Conservation (phyloP, 2,113 vertebrate genomes). For the Nothoprocta perdicaria region DNA sequence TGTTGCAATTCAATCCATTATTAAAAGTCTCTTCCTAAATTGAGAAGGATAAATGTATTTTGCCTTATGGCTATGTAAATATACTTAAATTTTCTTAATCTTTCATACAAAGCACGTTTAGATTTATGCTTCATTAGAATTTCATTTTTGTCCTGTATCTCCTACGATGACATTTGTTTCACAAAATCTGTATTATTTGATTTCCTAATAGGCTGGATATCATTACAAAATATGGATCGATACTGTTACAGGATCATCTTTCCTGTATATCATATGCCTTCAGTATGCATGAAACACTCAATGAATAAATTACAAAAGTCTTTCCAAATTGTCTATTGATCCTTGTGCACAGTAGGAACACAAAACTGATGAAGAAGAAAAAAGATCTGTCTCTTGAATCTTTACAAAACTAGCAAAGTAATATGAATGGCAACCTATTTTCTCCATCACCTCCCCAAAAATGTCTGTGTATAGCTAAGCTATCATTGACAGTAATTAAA, state of each 20-base stretch:
- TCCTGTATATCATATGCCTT: constrained; percentile 33
- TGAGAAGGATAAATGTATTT: constrained; percentile 19
- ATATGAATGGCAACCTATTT: neutral
- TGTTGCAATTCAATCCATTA: constrained; percentile 22
- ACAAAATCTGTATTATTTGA: constrained; percentile 41
- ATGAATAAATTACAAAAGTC: constrained; percentile 69
- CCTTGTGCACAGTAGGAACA: neutral
- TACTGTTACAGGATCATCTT: constrained; percentile 39
- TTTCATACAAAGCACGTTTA: constrained; percentile 15
- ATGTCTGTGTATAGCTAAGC: neutral
- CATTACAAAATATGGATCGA: constrained; percentile 60
- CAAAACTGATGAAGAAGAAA: constrained; percentile 19
- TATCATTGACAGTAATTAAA: constrained; percentile 14
- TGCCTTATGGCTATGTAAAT: constrained; percentile 27
- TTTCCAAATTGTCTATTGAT: constrained; percentile 73
- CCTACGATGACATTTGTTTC: constrained; percentile 22
- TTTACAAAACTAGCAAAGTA: constrained; percentile 12
- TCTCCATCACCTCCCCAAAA: neutral
- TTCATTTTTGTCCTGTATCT: constrained; percentile 40
- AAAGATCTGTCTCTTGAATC: neutral
- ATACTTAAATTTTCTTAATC: constrained; percentile 13
- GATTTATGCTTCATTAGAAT: constrained; percentile 52
- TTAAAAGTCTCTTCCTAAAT: constrained; percentile 17
- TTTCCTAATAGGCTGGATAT: constrained; percentile 59
- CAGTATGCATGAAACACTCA: constrained; percentile 42